Evolutionary conservation across 2,113 vertebrate species (phyloP).

Genomic region (Odocoileus virginianus): DNA sequence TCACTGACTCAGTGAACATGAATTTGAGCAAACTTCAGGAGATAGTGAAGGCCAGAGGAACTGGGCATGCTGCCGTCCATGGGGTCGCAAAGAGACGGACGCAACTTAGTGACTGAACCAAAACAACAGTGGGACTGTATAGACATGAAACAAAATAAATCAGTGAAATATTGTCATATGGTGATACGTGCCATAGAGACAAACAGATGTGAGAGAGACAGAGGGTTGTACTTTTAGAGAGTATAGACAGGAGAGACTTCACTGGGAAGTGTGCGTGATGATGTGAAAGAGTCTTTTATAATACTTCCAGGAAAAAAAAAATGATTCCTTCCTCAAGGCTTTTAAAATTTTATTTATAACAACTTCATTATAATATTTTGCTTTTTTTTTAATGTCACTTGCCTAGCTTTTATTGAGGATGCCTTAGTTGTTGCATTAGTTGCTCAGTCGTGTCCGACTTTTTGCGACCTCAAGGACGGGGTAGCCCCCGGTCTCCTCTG

Average conservation of each 20-base stretch:
- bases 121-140: background rate
- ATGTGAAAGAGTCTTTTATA: background rate
- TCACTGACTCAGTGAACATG: background rate
- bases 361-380: background rate
- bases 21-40: background rate
- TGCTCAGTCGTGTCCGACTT: background rate
- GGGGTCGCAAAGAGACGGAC: background rate
- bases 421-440: background rate
- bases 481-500: background rate
- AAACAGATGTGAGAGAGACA: background rate
- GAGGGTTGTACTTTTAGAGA: background rate
- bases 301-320: background rate
- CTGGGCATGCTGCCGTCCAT: background rate
- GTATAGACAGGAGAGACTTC: background rate
- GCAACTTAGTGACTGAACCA: background rate
- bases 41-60: background rate
- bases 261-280: too few species aligned
- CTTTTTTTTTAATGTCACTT: background rate
- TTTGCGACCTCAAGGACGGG: fast-evolving
- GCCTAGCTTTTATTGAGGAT: background rate
- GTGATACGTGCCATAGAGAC: background rate
- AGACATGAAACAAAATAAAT: background rate
- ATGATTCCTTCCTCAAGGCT: background rate
- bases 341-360: background rate
- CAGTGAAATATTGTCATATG: background rate